Evolutionary conservation across 2,888 invertebrate species (phyloP).

Genomic region (Entomobrya proxima): DNA sequence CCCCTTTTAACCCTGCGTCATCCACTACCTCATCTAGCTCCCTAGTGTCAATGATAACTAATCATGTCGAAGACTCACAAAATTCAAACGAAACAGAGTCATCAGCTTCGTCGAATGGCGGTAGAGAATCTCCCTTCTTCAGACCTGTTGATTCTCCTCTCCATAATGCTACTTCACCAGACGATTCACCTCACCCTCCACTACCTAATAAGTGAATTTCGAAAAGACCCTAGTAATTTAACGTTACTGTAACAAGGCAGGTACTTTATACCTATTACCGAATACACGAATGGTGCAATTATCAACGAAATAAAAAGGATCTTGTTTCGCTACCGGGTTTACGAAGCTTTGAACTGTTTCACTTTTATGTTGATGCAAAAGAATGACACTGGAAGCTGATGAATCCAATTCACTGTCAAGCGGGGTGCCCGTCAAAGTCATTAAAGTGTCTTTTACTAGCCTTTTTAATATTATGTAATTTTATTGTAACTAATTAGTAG

Average conservation of each 20-base stretch:
- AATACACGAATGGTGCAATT: conserved; percentile 9
- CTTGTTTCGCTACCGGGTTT: no score
- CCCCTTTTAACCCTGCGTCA: conserved; percentile 64
- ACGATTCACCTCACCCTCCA: conserved; percentile 73
- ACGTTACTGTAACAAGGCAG: background rate
- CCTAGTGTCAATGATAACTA: conserved; percentile 67
- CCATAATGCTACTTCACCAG: conserved; percentile 65
- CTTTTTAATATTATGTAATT: background rate
- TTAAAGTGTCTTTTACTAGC: background rate
- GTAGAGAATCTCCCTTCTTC: conserved; percentile 74
- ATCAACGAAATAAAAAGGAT: conserved; percentile 15
- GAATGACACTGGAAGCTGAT: no score
- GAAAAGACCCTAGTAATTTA: background rate
- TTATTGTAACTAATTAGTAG: background rate
- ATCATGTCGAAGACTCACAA: conserved; percentile 73
- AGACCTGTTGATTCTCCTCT: conserved; percentile 74
- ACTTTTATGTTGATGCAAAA: no score
- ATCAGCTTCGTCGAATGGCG: conserved; percentile 73
- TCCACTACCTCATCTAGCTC: conserved; percentile 65
- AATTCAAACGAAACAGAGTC: conserved; percentile 75
- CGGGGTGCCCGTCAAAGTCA: no score
- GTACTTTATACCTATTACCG: background rate
- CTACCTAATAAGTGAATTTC: conserved; percentile 64
- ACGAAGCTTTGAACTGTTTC: no score
- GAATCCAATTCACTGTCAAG: no score